Base-by-base conservation (phyloP, 2,113 vertebrate genomes). In the Myocastor coypus region DNA sequence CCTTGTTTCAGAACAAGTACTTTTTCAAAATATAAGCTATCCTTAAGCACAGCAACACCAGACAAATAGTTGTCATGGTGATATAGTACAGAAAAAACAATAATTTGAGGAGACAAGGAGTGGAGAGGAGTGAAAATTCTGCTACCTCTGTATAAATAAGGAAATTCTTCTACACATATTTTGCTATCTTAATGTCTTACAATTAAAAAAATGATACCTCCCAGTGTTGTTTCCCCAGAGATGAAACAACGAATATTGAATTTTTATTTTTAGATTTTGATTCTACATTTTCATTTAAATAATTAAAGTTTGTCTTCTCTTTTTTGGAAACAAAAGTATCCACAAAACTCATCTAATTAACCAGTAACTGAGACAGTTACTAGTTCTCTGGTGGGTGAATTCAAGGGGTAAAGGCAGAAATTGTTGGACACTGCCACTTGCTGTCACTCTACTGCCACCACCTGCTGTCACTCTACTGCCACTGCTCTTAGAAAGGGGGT, bases 351-450 rank as follows among this genome's bases (percentile, higher is more conserved):
- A n/a, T 24, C 95, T 80, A 37, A 77, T 14, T 78, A 52, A 57
- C 22, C 80, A 83, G n/a, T 37, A 87, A 84, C 16, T 46, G 32
- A 19, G 26, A 52, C 63, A n/a, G n/a, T n/a, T n/a, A n/a, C n/a
- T n/a, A n/a, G 75, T 17, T 86, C 20, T 34, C 1, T 5, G 42
- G 42, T 78, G 75, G 1, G 6, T 19, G 4, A 90, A 5, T n/a
- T 3, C 3, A 34, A 2, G 28, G 0, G 9, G n/a, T 50, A 57
- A 92, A 77, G 50, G 46, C 2, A 20, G 87, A 37, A 14, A 80
- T 3, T 68, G 95, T 94, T 57, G 5, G 77, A 98, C 95, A 97
- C 97, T 89, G 98, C 98, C 98, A 97, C 9, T 98, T 98, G 94
- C 97, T 77, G 98, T 91, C 92, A 6, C 7, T 0, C 42, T 55